Base-by-base conservation (phyloP, 2,888 invertebrate species). In the Dichetophora obliterata region DNA sequence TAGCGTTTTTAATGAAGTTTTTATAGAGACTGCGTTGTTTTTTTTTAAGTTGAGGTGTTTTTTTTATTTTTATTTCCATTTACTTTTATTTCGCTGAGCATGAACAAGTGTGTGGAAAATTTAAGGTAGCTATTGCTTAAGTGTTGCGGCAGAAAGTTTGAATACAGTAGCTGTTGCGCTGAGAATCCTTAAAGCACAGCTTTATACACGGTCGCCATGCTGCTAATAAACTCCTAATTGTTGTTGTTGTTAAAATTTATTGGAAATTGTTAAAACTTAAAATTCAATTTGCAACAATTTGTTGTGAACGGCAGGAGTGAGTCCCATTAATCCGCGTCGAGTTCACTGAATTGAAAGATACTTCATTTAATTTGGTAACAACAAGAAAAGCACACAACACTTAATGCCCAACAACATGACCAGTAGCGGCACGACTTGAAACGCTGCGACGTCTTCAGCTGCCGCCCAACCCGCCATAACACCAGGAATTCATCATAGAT, bases 401-500 rank as follows among this genome's bases (percentile, higher is more conserved):
- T 43, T 19, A 37, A 5, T 19, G 43, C 52, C 24, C 54, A 54
- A 69, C 52, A 52, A 69, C 50, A 52, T 19, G 6, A 65, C 31
- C 65, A 37, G 24, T 24, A 48, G 48, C 48, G 22, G 22, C 54
- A 54, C 54, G 6, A 54, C n/a, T 22, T 54, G 11, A 43, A 34
- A 34, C 19, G 65, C 24, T n/a, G n/a, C n/a, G n/a, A n/a, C 31
- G 8, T 27, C 27, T 27, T 5, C 31, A 14, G 50, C 59, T 48
- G 34, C 74, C 37, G 22, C 19, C 24, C 31, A 59, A 52, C 16
- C 52, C 37, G 22, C 59, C 43, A 34, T 63, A 75, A 61, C 43
- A 69, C 48, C 69, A 24, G 85, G 84, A 84, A 84, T 86, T 87
- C 87, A 85, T 87, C 87, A 86, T 89, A 43, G 43, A 43, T 43